phyloP scores from a whole-genome alignment of 1,140 invertebrate species.

The Drosophila rufa region DNA sequence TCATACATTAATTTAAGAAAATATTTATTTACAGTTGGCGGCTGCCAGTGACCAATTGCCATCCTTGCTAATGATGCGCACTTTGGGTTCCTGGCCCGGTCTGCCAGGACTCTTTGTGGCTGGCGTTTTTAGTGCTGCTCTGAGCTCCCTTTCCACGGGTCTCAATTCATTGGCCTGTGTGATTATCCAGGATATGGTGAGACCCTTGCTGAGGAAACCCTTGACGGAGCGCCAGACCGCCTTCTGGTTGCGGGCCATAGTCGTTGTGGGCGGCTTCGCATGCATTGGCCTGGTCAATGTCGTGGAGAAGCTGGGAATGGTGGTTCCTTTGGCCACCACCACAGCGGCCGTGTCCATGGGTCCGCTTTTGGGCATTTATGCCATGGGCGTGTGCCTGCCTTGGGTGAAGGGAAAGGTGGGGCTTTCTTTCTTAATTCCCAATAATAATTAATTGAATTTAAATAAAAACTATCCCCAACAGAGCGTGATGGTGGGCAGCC shows the following conservation, averaged over 20 bases:
- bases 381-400: constrained; percentile 93
- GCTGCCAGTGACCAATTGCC: constrained; percentile 91
- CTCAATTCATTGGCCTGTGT: constrained; percentile 96
- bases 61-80: constrained; percentile 92
- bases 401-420: constrained; percentile 91
- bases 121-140: constrained; percentile 93
- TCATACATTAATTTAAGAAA: background rate
- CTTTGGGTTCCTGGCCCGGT: constrained; percentile 90
- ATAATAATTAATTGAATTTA: background rate
- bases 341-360: constrained; percentile 90
- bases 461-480: constrained; percentile 24
- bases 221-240: constrained; percentile 89
- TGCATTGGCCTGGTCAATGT: constrained; percentile 89
- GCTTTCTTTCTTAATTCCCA: background rate
- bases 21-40: constrained; percentile 86
- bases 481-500: constrained; percentile 67
- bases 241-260: constrained; percentile 89
- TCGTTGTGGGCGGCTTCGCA: constrained; percentile 88
- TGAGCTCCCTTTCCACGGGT: constrained; percentile 96
- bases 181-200: constrained; percentile 93
- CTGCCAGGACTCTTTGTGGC: constrained; percentile 93
- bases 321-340: constrained; percentile 90
- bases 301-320: constrained; percentile 90
- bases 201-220: constrained; percentile 87
- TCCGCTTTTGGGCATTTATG: constrained; percentile 92